Percentiles rank a stretch among this genome's conserved stretches.
Conservation (phyloP, 2,888 invertebrate species). For the Sycophila texana region DNA sequence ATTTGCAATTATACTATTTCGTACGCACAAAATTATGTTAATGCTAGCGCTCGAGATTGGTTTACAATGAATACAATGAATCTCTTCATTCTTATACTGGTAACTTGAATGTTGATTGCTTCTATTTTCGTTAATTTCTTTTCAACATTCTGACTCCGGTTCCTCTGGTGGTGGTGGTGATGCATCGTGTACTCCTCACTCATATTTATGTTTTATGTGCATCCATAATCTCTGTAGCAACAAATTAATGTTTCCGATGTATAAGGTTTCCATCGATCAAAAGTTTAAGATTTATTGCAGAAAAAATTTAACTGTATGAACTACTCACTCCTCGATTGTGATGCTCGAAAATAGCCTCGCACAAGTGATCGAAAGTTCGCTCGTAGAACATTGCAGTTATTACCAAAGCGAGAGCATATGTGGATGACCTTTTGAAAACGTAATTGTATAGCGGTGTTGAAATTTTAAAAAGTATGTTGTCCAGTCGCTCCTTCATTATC, state of each 20-base stretch:
- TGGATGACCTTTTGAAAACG: constrained; percentile 74
- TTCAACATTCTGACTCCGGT: too few relatives aligned
- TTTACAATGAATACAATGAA: too few relatives aligned
- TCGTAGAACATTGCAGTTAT: constrained; percentile 75
- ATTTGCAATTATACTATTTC: too few relatives aligned
- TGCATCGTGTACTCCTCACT: not conserved
- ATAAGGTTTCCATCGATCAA: not conserved
- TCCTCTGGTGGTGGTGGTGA: too few relatives aligned
- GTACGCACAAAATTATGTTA: too few relatives aligned
- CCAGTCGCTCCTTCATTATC: too few relatives aligned
- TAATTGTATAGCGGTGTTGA: constrained; percentile 59
- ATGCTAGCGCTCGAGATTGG: too few relatives aligned
- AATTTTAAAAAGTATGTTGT: not conserved
- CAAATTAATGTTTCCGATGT: constrained; percentile 5
- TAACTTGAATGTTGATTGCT: too few relatives aligned
- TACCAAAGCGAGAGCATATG: constrained; percentile 73
- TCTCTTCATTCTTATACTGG: too few relatives aligned
- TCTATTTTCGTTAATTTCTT: too few relatives aligned
- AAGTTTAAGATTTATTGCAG: not conserved
- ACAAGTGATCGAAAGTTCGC: constrained; percentile 73
- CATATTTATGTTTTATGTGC: constrained; percentile 66
- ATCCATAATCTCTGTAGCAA: constrained; percentile 64
- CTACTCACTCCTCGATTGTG: constrained; percentile 72
- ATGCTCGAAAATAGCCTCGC: constrained; percentile 72
- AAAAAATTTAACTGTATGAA: not conserved